phyloP scores from a whole-genome alignment of 2,888 invertebrate genomes.

The Pyrgus malvae region DNA sequence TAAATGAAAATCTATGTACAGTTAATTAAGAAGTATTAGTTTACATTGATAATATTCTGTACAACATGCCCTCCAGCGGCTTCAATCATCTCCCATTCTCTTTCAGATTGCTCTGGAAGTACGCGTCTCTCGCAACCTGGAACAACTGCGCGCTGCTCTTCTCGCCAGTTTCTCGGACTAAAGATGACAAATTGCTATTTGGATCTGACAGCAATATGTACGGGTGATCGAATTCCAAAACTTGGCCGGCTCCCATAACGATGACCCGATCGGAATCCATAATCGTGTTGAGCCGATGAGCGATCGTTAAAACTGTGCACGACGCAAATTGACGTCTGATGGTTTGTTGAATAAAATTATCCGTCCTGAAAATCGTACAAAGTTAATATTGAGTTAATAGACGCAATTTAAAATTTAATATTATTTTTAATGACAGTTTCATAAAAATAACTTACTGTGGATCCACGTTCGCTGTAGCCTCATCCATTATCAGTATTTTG shows the following conservation, averaged over 20 bases:
- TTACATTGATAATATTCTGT: slow-evolving; percentile 4
- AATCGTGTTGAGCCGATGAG: slow-evolving; percentile 95
- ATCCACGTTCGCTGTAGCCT: slow-evolving; percentile 97
- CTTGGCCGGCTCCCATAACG: slow-evolving; percentile 83
- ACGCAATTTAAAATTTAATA: no score
- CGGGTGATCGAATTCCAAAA: slow-evolving; percentile 85
- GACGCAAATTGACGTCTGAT: slow-evolving; percentile 89
- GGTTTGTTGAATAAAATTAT: slow-evolving; percentile 91
- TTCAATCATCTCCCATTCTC: slow-evolving; percentile 44
- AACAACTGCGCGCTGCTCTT: slow-evolving; percentile 74
- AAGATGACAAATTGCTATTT: slow-evolving; percentile 76
- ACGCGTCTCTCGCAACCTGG: slow-evolving; percentile 72
- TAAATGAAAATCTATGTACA: not conserved
- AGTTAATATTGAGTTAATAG: not conserved
- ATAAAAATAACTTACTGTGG: slow-evolving; percentile 81
- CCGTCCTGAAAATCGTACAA: slow-evolving; percentile 79
- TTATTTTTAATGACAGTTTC: no score
- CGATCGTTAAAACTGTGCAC: slow-evolving; percentile 94
- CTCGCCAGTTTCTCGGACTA: slow-evolving; percentile 83
- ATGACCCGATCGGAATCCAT: slow-evolving; percentile 93
- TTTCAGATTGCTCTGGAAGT: slow-evolving; percentile 59
- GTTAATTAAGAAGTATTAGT: not conserved
- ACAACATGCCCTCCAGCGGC: not conserved
- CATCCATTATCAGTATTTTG: slow-evolving; percentile 93
- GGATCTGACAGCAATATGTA: slow-evolving; percentile 77